A percentile compares a stretch with the other conserved stretches of the same genome.
Conservation (phyloP, 2,113 vertebrate genomes). For the Archocentrus centrarchus region DNA sequence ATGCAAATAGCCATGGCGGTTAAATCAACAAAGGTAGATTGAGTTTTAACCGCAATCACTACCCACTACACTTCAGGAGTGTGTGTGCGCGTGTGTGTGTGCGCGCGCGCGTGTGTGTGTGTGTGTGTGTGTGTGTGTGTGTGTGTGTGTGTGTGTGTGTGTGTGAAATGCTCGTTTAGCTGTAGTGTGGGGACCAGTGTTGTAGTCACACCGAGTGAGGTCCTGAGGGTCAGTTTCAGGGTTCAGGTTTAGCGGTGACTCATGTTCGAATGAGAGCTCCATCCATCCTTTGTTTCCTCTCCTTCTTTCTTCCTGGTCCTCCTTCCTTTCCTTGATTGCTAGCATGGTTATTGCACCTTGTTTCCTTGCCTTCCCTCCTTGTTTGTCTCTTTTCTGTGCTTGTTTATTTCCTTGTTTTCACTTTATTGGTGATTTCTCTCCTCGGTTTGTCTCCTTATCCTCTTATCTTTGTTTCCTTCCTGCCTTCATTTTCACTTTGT, state of each 20-base stretch:
- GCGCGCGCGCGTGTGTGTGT: neutral
- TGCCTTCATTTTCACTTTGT: neutral
- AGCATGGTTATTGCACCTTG: neutral
- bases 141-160: neutral
- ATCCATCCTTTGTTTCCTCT: neutral
- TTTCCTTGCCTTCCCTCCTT: neutral
- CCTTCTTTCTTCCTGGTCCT: neutral
- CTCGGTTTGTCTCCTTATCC: neutral
- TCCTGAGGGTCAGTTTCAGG: neutral
- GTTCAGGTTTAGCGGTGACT: neutral
- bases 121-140: neutral
- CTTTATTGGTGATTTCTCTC: neutral
- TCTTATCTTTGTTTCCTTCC: neutral
- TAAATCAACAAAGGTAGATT: conserved; percentile 50
- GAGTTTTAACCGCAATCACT: conserved; percentile 47
- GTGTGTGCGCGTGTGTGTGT: neutral
- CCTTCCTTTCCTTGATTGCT: neutral
- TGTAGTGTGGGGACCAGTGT: neutral
- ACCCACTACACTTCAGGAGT: neutral
- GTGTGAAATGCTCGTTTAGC: neutral
- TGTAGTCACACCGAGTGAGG: neutral
- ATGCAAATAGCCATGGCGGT: conserved; percentile 41
- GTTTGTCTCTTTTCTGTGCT: neutral
- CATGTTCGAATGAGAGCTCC: neutral
- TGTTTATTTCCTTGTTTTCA: neutral